phyloP scores from a whole-genome alignment of 2,888 invertebrate genomes.

The Tipula lateralis region DNA sequence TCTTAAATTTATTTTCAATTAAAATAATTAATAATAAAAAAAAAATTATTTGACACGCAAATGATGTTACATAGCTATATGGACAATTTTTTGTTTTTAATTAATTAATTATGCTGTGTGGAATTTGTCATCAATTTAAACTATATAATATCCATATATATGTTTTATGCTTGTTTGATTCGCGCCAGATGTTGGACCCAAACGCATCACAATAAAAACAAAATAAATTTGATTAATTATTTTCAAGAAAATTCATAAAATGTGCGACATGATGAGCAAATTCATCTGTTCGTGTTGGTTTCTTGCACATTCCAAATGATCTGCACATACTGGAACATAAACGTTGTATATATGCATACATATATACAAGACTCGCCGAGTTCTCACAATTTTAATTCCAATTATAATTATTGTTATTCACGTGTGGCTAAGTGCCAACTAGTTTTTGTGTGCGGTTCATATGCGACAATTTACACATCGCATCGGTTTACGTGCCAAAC shows the following conservation, averaged over 20 bases:
- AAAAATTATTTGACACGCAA: not conserved
- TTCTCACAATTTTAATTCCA: not conserved
- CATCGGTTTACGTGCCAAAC: not conserved
- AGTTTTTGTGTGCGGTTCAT: not conserved
- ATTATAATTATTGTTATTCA: not conserved
- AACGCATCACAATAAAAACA: not conserved
- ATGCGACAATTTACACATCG: not conserved
- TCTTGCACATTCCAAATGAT: not conserved
- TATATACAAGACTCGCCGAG: no score
- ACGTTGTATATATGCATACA: no score
- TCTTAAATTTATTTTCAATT: conserved; percentile 19
- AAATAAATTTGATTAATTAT: not conserved
- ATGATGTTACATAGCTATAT: not conserved
- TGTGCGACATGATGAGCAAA: not conserved
- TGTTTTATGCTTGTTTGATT: not conserved
- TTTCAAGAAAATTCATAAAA: not conserved
- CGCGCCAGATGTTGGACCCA: not conserved
- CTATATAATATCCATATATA: not conserved
- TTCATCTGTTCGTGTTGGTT: not conserved
- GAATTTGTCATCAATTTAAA: conserved; percentile 24
- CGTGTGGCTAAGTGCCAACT: not conserved
- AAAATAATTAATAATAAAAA: not conserved
- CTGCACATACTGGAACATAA: no score
- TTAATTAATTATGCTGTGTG: not conserved
- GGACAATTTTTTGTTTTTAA: not conserved